Conservation (phyloP, 2,113 vertebrate species). For the Halichoerus grypus region DNA sequence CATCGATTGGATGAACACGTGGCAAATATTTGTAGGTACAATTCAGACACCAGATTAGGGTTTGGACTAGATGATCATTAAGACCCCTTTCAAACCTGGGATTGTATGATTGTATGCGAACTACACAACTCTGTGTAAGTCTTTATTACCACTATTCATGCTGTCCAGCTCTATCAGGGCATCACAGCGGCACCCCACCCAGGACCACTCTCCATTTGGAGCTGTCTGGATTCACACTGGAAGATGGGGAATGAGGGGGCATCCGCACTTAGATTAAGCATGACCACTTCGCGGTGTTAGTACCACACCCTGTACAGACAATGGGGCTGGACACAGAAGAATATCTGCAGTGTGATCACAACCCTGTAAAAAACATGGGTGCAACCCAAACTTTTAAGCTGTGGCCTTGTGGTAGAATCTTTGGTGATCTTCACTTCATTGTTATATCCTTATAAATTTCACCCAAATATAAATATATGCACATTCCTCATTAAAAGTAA, state of each 20-base stretch:
- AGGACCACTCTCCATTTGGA: neutral
- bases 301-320: neutral
- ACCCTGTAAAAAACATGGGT: neutral
- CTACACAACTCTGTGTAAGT: neutral
- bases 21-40: neutral
- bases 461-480: neutral
- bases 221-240: neutral
- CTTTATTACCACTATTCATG: neutral
- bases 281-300: neutral
- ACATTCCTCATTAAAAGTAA: neutral
- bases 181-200: neutral
- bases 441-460: neutral
- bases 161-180: neutral
- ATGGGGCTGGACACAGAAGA: neutral
- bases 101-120: neutral
- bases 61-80: neutral
- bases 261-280: neutral
- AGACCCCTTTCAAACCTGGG: neutral
- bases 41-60: neutral
- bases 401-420: neutral
- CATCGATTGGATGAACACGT: neutral
- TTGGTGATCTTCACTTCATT: neutral
- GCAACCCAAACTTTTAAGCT: neutral
- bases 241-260: neutral
- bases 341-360: neutral